Base-by-base conservation (phyloP, 2,113 vertebrate species). In the Varanus salvator region DNA sequence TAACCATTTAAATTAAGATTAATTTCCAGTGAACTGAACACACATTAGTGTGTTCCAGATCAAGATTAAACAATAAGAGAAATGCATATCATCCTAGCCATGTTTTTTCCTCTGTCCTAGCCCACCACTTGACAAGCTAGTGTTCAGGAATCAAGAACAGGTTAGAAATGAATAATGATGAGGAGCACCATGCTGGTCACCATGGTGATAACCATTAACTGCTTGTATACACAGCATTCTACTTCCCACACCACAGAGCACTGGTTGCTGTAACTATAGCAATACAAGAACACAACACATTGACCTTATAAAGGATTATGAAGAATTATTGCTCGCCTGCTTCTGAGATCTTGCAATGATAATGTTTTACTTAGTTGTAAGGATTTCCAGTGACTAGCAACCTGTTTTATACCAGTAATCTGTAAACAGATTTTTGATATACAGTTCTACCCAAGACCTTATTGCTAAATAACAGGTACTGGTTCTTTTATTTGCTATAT, bases 141-240 rank as follows among this genome's bases (percentile, higher is more conserved):
- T 29, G 25, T 69, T 89, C 60, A 54, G 14, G 25, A 72, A 3
- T 88, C 17, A 21, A 29, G n/a, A 15, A 25, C 5, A 31, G 83
- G 57, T 69, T 76, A 54, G 88, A 77, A 19, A 38, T 68, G 14
- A 80, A 38, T 84, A 84, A 71, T 31, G 48, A 54, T 80, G 14
- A 50, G 50, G 48, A 85, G 80, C 57, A 64, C 74, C 64, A 27
- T 54, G 66, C 50, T 85, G 57, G 74, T 90, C 50, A 44, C 83
- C 64, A 85, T 85, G 83, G 88, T 71, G 76, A 90, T 71, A 15
- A 44, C 81, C 64, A 57, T 85, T 90, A 71, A 12, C 68, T 87
- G 80, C 85, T 34, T 76, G 57, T 83, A 64, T 76, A 4, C 29
- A 71, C 34, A 23, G 9, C 29, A 29, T 68, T 25, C 29, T 0